Conservation (phyloP, 2,113 vertebrate species). For the Alectura lathami region DNA sequence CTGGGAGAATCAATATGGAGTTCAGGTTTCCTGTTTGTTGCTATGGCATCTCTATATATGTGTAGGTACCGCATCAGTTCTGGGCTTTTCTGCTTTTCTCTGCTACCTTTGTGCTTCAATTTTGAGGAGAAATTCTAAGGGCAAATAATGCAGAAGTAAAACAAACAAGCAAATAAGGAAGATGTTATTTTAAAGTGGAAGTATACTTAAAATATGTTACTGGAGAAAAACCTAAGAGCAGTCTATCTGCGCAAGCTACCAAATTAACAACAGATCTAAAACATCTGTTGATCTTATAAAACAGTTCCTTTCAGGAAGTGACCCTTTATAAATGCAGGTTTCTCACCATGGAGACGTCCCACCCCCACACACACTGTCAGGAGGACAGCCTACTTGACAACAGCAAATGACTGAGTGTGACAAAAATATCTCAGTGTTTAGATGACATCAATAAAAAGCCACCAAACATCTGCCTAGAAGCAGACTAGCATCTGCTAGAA, state of each 20-base stretch:
- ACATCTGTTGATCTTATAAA: background rate
- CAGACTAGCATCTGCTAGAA: background rate
- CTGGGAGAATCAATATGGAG: rapidly evolving
- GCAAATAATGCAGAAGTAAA: background rate
- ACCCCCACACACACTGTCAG: rapidly evolving
- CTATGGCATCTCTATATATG: background rate
- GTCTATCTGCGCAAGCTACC: background rate
- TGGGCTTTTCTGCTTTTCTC: background rate
- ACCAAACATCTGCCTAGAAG: background rate
- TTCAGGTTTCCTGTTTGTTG: background rate
- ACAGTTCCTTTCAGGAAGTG: background rate
- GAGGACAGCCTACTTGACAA: background rate
- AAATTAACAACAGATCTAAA: background rate
- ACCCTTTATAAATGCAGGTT: background rate
- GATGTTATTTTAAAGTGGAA: background rate
- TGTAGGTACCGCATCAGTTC: background rate
- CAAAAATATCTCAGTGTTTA: background rate
- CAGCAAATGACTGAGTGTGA: background rate
- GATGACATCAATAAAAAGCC: background rate
- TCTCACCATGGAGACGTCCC: background rate
- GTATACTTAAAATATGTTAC: background rate
- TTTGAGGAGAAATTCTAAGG: background rate
- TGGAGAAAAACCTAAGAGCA: background rate
- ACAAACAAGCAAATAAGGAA: background rate
- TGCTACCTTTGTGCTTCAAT: background rate